Evolutionary conservation across 2,888 invertebrate species (phyloP), one percentile per base, ranked within the genome.

Genomic region (Lycaena phlaeas): DNA sequence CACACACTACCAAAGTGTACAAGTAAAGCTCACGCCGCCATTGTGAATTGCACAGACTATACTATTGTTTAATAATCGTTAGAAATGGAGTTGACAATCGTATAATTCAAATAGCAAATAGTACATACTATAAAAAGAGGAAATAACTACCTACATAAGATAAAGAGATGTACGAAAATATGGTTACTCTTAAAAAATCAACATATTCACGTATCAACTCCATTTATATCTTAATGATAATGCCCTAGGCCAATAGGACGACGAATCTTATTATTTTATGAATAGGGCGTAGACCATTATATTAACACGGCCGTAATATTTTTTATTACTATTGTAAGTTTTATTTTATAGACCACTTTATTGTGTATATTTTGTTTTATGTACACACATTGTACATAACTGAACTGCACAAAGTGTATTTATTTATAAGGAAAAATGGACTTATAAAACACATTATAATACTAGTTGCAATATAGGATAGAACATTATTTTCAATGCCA

Each of bases 311-410:
- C 12, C 12, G 28, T 14, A 14, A 29, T 29, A 29, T 29, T 29
- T 28, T 34, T 9, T 14, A 27, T 22, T 36, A 12, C 14, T 36
- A 36, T 36, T 29, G 14, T 26, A 39, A 30, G 15, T 7, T 14
- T 25, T 22, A 12, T 36, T 18, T 30, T 25, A 30, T 10, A 25
- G 28, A 31, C 22, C 26, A 39, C 39, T 15, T 26, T 39, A 30
- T n/a, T n/a, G n/a, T 73, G 68, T 74, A 71, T 72, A 71, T 74
- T 69, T 68, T 52, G 69, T 64, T 67, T 36, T 31, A 41, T 41
- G 29, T 48, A 51, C 47, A 51, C 47, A 44, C 40, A 31, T 22
- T 52, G 49, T 51, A 48, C 41, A 47, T 50, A 45, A 17, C 36
- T 36, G 42, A 31, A 29, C 38, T 44, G 51, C 52, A 52, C 54